Evolutionary conservation across 2,888 invertebrate genomes (phyloP).

Genomic region (Tenthredo scrophulariae): DNA sequence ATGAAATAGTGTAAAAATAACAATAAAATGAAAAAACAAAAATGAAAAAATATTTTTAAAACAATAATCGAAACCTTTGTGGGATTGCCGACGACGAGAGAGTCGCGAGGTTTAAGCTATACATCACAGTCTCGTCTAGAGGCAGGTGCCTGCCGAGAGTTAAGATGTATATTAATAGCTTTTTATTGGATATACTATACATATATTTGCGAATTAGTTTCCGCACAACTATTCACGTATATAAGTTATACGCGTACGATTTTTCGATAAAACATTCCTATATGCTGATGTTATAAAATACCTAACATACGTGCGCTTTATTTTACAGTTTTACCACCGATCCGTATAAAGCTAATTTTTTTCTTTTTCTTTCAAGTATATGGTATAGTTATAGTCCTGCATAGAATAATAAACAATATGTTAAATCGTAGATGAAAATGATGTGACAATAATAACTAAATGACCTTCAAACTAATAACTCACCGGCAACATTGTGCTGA

Average conservation of each 20-base stretch:
- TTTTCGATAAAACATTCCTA: not conserved
- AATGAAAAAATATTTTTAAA: not conserved
- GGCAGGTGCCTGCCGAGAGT: not conserved
- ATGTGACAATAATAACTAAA: not conserved
- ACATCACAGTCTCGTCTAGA: not conserved
- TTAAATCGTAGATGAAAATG: not conserved
- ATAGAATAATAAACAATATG: not conserved
- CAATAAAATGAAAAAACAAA: not conserved
- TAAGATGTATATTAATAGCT: constrained; percentile 15
- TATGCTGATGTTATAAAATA: not conserved
- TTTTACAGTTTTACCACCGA: not conserved
- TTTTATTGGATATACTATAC: not conserved
- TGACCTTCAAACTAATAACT: constrained; percentile 59
- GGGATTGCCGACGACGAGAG: not conserved
- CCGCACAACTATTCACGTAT: not conserved
- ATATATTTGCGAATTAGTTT: not conserved
- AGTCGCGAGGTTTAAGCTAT: not conserved
- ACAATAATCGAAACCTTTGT: not conserved
- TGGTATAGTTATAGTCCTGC: not conserved
- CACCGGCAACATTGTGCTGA: constrained; percentile 88
- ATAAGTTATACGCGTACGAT: no score
- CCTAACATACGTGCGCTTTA: not conserved
- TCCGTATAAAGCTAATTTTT: no score
- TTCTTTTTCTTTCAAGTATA: no score
- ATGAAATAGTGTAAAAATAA: not conserved